Conservation (phyloP, 2,113 vertebrate genomes). For the Carettochelys insculpta region DNA sequence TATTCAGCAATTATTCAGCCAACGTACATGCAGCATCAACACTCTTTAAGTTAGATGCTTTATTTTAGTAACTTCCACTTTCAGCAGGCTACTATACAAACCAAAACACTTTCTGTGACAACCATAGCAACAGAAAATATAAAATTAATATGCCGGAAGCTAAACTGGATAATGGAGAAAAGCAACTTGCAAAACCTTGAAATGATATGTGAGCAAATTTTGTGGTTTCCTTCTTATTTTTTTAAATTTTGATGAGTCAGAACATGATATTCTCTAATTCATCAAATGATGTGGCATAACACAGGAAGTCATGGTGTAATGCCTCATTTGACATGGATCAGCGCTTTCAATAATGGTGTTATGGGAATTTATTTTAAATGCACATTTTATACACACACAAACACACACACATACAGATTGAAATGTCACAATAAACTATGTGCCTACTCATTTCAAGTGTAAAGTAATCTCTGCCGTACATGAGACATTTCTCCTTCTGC, state of each 20-base stretch:
- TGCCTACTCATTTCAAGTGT: neutral
- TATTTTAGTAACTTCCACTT: neutral
- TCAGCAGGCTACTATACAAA: neutral
- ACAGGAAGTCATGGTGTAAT: slow-evolving; percentile 22
- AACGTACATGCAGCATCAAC: neutral
- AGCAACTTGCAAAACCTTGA: neutral
- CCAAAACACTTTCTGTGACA: neutral
- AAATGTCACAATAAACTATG: neutral
- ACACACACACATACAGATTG: neutral
- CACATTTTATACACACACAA: neutral
- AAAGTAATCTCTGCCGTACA: neutral
- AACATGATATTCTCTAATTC: neutral
- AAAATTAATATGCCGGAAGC: neutral
- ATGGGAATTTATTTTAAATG: neutral
- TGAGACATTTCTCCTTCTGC: neutral
- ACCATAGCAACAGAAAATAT: neutral
- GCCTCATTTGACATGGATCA: neutral
- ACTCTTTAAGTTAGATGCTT: neutral
- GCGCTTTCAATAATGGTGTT: slow-evolving; percentile 2
- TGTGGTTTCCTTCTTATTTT: neutral
- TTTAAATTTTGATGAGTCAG: slow-evolving; percentile 28
- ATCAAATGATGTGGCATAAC: neutral
- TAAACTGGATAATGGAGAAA: neutral
- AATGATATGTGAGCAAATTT: neutral
- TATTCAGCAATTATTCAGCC: neutral